Evolutionary conservation across 2,888 invertebrate genomes (phyloP).

Genomic region (Drosophila birchii): DNA sequence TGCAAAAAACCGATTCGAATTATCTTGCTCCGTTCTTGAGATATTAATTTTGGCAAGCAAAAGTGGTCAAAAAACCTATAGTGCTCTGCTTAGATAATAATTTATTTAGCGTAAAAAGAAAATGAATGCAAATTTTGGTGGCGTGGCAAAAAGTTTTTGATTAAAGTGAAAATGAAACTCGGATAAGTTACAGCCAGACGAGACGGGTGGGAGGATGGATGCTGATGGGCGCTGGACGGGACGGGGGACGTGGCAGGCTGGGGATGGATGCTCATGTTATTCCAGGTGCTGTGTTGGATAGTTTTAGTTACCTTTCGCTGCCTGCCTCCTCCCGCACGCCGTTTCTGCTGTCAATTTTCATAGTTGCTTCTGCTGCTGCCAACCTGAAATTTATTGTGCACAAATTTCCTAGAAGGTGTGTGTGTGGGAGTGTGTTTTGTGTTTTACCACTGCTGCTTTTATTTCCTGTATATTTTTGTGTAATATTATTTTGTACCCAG

Average conservation of each 20-base stretch:
- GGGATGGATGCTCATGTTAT: slow-evolving; percentile 58
- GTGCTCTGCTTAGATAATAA: slow-evolving; percentile 72
- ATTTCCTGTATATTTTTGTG: slow-evolving; percentile 15
- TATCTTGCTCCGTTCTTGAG: too few relatives aligned
- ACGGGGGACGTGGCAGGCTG: slow-evolving; percentile 8
- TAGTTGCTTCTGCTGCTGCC: slow-evolving; percentile 41
- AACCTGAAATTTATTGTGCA: slow-evolving; percentile 69
- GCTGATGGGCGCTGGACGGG: neutral
- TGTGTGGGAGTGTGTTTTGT: slow-evolving; percentile 45
- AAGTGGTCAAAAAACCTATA: too few relatives aligned
- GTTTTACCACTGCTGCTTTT: slow-evolving; percentile 37
- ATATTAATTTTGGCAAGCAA: too few relatives aligned
- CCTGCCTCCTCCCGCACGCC: neutral
- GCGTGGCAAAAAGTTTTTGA: slow-evolving; percentile 72
- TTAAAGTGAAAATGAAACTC: slow-evolving; percentile 78
- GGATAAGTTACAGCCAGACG: slow-evolving; percentile 52
- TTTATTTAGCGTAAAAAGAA: slow-evolving; percentile 79
- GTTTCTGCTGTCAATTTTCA: slow-evolving; percentile 49
- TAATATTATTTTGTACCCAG: slow-evolving; percentile 11
- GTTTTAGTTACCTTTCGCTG: slow-evolving; percentile 58
- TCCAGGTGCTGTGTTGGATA: slow-evolving; percentile 65
- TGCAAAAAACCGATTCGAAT: too few relatives aligned
- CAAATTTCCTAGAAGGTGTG: slow-evolving; percentile 38
- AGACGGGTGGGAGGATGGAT: too few relatives aligned
- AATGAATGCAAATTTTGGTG: slow-evolving; percentile 76